Evolutionary conservation across 2,797 vertebrate species (phyloP).

Genomic region (Salmo trutta): DNA sequence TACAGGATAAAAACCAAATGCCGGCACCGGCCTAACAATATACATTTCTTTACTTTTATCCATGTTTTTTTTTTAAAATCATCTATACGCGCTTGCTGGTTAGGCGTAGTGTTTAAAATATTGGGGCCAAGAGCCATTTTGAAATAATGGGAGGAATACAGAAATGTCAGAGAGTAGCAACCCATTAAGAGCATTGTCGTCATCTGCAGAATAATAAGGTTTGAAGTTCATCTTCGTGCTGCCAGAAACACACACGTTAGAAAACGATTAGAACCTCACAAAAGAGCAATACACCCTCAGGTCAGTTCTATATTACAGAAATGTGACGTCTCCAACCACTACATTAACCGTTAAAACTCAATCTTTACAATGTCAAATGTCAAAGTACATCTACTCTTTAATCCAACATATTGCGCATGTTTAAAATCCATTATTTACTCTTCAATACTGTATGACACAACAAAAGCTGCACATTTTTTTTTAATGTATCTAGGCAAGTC

Average conservation of each 20-base stretch:
- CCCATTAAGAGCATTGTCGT: conserved; percentile 36
- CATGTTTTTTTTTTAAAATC: conserved; percentile 25
- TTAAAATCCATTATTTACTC: conserved; percentile 9
- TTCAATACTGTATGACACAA: conserved; percentile 33
- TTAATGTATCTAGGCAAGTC: no score
- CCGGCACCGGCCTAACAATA: conserved; percentile 35
- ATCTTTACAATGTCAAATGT: conserved; percentile 37
- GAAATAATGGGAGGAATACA: conserved; percentile 15
- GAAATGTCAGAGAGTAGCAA: conserved; percentile 32
- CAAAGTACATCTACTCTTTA: neutral
- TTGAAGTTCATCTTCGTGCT: no score
- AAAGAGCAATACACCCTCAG: conserved; percentile 19
- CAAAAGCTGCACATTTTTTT: conserved; percentile 40
- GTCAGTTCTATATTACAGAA: conserved; percentile 42
- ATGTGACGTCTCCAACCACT: conserved; percentile 25
- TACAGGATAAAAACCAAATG: no score
- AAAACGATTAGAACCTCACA: conserved; percentile 31
- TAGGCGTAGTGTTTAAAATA: conserved; percentile 42
- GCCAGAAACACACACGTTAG: conserved; percentile 23
- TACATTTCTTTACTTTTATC: conserved; percentile 39
- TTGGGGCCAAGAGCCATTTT: conserved; percentile 31
- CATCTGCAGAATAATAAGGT: neutral
- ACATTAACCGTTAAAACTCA: conserved; percentile 30
- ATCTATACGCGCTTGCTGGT: conserved; percentile 49
- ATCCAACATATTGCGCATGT: conserved; percentile 9